Base-by-base conservation (phyloP, 35 echinoderm and acorn worm genomes). In the Lytechinus variegatus region DNA sequence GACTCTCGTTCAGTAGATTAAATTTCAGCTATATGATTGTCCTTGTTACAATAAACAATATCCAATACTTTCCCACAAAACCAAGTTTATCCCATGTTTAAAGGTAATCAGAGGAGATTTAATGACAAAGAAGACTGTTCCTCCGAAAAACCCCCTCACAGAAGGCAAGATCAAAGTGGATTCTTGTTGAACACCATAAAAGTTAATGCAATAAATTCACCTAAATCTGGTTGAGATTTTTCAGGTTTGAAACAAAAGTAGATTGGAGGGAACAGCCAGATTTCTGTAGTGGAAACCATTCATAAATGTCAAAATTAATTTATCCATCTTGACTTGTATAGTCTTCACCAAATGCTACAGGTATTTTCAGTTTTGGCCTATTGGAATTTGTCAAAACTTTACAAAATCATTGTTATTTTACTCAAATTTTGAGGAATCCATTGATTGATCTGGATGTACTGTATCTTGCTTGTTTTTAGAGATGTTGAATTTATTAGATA, bases 141-240 rank as follows among this genome's bases (percentile, higher is more conserved):
- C 61, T 21, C 61, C 1, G 61, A 71, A 56, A n/a, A 56, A 71
- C 14, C 24, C 61, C 14, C 14, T 71, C 14, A 19, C 61, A 71
- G 61, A 71, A 71, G 12, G 61, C 61, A 71, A 71, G 61, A 71
- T 71, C 61, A 71, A 71, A 71, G 61, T 19, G 61, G 61, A 71
- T 71, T 71, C 33, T 71, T 71, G 61, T 71, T 71, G 61, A 21
- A 19, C 61, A 16, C 61, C 10, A 71, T 71, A 71, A 71, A 71
- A 71, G 61, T 71, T 71, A 71, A 71, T 71, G 61, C 61, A 71
- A 19, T 71, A 71, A 71, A 71, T 71, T 71, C 14, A 71, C 61
- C 61, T 71, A 71, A 71, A 71, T 71, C 61, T 71, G n/a, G 61
- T 71, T 71, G 61, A 71, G 61, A 71, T 71, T 71, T 71, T 71